A percentile compares a stretch with the other conserved stretches of the same genome.
Evolutionary conservation across 2,113 vertebrate genomes (phyloP).

Genomic region (Azemiops feae): DNA sequence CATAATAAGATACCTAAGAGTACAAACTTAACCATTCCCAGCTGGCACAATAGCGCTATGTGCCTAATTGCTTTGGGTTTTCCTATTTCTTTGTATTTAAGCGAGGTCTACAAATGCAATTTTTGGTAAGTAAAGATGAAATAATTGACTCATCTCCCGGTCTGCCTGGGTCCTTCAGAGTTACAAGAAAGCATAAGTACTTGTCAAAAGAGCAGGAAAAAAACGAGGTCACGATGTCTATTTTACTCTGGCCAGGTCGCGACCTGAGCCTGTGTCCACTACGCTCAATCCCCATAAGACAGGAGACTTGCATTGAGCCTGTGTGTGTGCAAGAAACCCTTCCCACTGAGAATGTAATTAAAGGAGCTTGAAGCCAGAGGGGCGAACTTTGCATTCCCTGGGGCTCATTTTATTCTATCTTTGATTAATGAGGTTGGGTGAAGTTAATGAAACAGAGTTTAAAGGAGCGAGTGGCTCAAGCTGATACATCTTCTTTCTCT

Average conservation of each 20-base stretch:
- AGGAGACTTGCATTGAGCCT: constrained; percentile 39
- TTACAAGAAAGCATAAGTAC: constrained; percentile 9
- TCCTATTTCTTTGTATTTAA: background rate
- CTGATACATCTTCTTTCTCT: constrained; percentile 33
- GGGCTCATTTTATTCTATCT: constrained; percentile 72
- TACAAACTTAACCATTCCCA: background rate
- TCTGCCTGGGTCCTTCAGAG: background rate
- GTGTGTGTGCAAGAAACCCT: constrained; percentile 55
- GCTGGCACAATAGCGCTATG: background rate
- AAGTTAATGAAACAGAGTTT: constrained; percentile 70
- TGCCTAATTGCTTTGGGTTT: background rate
- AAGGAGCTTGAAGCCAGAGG: constrained; percentile 80
- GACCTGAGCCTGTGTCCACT: constrained; percentile 42
- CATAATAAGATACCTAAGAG: background rate
- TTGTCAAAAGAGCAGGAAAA: constrained; percentile 29
- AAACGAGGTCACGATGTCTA: constrained; percentile 47
- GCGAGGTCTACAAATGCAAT: background rate
- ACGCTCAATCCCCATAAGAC: constrained; percentile 45
- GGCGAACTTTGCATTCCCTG: constrained; percentile 70
- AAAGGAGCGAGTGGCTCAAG: constrained; percentile 34
- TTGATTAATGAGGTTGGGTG: constrained; percentile 78
- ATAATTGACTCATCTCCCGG: constrained; percentile 3
- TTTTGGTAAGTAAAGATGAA: background rate
- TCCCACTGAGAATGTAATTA: constrained; percentile 90
- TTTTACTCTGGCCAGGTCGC: constrained; percentile 59